phyloP scores from a whole-genome alignment of 2,797 vertebrate species.

The Enteromius radiatus region DNA sequence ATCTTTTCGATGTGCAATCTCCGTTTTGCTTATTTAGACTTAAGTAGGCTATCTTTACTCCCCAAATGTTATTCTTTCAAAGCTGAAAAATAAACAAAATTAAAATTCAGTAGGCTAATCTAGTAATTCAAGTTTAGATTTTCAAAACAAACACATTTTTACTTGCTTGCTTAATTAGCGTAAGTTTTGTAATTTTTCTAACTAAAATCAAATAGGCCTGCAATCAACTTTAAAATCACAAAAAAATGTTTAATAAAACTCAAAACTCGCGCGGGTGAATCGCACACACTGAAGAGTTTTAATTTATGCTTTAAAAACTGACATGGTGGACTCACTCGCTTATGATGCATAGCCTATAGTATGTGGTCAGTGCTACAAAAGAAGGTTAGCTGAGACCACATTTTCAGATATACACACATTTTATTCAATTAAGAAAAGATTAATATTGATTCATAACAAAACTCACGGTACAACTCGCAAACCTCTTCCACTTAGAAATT shows the following conservation, averaged over 20 bases:
- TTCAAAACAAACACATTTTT: too few relatives aligned
- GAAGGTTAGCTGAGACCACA: slow-evolving; percentile 21
- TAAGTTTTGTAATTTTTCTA: too few relatives aligned
- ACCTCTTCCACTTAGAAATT: slow-evolving; percentile 70
- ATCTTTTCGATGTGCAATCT: background rate
- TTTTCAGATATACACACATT: slow-evolving; percentile 58
- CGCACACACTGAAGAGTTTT: background rate
- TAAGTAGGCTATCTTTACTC: background rate
- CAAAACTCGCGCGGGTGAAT: background rate
- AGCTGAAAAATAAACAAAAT: background rate
- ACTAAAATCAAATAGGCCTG: background rate
- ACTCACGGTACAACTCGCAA: slow-evolving; percentile 62
- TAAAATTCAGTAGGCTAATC: background rate
- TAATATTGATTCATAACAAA: slow-evolving; percentile 69
- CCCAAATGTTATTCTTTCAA: background rate
- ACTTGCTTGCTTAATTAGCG: too few relatives aligned
- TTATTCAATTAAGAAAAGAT: slow-evolving; percentile 58
- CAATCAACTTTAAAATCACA: background rate
- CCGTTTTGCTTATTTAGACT: background rate
- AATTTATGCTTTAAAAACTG: background rate
- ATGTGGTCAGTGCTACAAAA: background rate
- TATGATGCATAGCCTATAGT: too few relatives aligned
- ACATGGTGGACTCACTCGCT: too few relatives aligned
- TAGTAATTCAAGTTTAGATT: background rate
- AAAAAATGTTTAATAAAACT: background rate